These are phyloP conservation scores for Danionella cerebrum DNA, from an alignment of 2,113 vertebrate genomes.

Conservation along the genomic window DNA sequence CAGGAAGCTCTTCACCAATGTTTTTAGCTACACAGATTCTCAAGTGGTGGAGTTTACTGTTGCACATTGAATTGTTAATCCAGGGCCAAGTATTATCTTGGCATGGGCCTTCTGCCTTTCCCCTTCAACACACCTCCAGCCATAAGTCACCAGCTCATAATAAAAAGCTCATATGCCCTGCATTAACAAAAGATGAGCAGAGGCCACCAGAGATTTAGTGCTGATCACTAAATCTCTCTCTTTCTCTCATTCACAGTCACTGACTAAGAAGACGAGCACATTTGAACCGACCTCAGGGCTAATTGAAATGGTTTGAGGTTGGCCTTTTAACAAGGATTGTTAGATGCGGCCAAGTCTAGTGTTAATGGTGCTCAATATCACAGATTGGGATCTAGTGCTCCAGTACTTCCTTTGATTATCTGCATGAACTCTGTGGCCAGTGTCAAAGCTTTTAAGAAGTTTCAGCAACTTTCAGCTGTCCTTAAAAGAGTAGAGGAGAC, in stretches of 20 bases:
- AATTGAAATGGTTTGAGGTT: conserved; percentile 69
- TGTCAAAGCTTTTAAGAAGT: not conserved
- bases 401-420: conserved; percentile 52
- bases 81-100: conserved; percentile 14
- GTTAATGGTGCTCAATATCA: conserved; percentile 56
- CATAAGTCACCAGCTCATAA: conserved; percentile 18
- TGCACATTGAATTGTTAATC: conserved; percentile 4
- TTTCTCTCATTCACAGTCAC: conserved; percentile 24
- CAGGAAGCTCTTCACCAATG: too few species aligned
- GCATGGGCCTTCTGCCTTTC: conserved; percentile 30
- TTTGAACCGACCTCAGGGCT: conserved; percentile 63
- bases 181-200: conserved; percentile 26
- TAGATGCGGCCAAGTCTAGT: conserved; percentile 48
- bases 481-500: not conserved
- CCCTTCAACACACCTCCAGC: conserved; percentile 5
- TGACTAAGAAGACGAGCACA: conserved; percentile 49
- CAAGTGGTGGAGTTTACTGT: conserved; percentile 26
- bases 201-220: conserved; percentile 26
- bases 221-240: conserved; percentile 30
- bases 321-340: conserved; percentile 57
- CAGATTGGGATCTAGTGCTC: conserved; percentile 49
- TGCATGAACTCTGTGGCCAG: conserved; percentile 16
- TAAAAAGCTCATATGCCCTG: conserved; percentile 22
- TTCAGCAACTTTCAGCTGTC: not conserved
- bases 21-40: not conserved